Base-by-base conservation (phyloP, 2,113 vertebrate species). In the Oreochromis spilurus region DNA sequence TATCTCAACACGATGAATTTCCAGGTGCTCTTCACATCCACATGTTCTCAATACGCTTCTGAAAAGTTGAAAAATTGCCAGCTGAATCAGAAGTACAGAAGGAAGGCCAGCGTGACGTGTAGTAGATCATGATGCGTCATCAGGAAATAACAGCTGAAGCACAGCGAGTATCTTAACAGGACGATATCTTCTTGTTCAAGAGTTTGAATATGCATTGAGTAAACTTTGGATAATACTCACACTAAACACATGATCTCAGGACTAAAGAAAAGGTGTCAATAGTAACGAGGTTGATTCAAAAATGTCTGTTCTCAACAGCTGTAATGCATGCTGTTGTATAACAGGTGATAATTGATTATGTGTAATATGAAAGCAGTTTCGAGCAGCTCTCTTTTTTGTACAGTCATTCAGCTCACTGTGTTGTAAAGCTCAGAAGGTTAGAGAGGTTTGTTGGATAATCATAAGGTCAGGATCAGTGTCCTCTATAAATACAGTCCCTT, bases 31-130 rank as follows among this genome's bases (percentile, higher is more conserved):
- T 17, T 54, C 5, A 79, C 8, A 55, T 52, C 45, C 45, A 52
- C 2, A 11, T 55, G 50, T 9, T 55, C 31, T 54, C 24, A 79
- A 21, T 79, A 3, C 0, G 2, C 13, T 48, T 52, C 16, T 16
- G 2, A 31, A 55, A 54, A 43, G n/a, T 0, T 72, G 21, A 43
- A 45, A 45, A 55, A 0, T 55, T 0, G 1, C 31, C 16, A 13
- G 77, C n/a, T 55, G 52, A 54, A 40, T 55, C 52, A 40, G 52
- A 38, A 10, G 78, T 55, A 79, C 53, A 55, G 31, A 36, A 24
- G 34, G 34, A 54, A 55, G 34, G 52, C n/a, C 31, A 31, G 67
- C 8, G 8, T 10, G 21, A 79, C 21, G 9, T 26, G 40, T 45
- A 45, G 40, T 45, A 45, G 16, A 19, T 50, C 48, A 19, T 3